Percentiles rank a stretch among this genome's conserved stretches.
These are phyloP conservation scores for Etheostoma perlongum DNA, from an alignment of 2,797 vertebrate genomes.

Conservation along the genomic window DNA sequence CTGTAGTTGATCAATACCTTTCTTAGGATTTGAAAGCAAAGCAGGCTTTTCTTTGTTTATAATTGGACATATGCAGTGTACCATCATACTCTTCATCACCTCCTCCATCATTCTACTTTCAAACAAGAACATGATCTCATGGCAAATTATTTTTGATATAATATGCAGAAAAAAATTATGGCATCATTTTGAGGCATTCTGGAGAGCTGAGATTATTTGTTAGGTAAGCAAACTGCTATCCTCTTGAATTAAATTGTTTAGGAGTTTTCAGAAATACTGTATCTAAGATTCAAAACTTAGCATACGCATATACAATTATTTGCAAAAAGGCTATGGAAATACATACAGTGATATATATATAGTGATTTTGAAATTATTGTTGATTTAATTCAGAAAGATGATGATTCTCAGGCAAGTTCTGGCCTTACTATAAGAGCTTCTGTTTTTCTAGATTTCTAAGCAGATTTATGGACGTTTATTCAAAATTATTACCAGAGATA, in stretches of 20 bases:
- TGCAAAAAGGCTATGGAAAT: background rate
- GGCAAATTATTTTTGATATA: background rate
- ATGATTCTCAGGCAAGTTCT: background rate
- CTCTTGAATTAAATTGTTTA: background rate
- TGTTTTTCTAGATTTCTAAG: conserved; percentile 9
- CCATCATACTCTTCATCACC: background rate
- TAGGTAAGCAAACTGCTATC: background rate
- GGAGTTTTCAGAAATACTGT: background rate
- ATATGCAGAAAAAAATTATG: background rate
- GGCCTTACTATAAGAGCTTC: background rate
- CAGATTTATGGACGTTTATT: conserved; percentile 12
- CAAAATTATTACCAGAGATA: conserved; percentile 8
- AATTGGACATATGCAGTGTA: background rate
- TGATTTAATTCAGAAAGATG: background rate
- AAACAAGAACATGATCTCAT: background rate
- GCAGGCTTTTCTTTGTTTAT: background rate
- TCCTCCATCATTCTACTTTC: background rate
- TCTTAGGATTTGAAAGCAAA: background rate
- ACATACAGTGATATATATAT: background rate
- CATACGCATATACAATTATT: background rate
- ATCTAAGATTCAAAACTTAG: background rate
- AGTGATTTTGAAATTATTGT: background rate
- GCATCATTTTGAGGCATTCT: conserved; percentile 1
- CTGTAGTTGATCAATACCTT: background rate
- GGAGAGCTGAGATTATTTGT: conserved; percentile 1